Base-by-base conservation (phyloP, 2,888 invertebrate genomes). In the Eubasilissa splendida region DNA sequence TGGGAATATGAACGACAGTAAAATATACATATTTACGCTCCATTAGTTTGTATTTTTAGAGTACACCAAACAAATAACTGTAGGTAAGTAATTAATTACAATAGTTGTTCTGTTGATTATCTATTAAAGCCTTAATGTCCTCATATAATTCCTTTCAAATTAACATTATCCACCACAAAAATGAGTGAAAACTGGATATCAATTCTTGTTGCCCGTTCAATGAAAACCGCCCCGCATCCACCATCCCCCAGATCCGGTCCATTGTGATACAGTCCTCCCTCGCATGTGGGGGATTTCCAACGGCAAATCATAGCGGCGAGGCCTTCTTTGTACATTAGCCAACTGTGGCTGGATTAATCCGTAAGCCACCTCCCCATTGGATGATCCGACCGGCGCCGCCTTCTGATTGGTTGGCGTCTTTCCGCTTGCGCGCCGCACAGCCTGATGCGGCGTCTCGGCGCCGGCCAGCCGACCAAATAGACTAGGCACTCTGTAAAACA, bases 331-430 rank as follows among this genome's bases (percentile, higher is more conserved):
- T 66, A 58, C 42, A 54, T 73, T 75, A 56, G 78, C 79, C 79
- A 78, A 81, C 79, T 65, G 76, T 22, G 33, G 65, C 53, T 54
- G 66, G 79, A 79, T 77, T 76, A 79, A 79, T 73, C 77, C 79
- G 54, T 65, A 22, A 65, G 56, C 71, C 60, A 33, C 59, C 66
- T 53, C 68, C 79, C 74, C 76, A 73, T 79, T 79, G 82, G 82
- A 82, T 82, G 77, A 79, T 82, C 82, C 79, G 71, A 70, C 66
- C 65, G 59, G 58, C 54, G 70, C 73, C 56, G 33, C 56, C 65
- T 53, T 74, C 65, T 77, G 74, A 80, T 80, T 80, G 77, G 80
- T n/a, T 33, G 80, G 42, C 52, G 33, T 52, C 53, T 59, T 52
- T 42, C 53, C 60, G 78, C 78, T 71, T 71, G 71, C 14, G 71